These are phyloP conservation scores for Gymnarchus niloticus DNA, from an alignment of 2,113 vertebrate genomes.

Conservation along the genomic window DNA sequence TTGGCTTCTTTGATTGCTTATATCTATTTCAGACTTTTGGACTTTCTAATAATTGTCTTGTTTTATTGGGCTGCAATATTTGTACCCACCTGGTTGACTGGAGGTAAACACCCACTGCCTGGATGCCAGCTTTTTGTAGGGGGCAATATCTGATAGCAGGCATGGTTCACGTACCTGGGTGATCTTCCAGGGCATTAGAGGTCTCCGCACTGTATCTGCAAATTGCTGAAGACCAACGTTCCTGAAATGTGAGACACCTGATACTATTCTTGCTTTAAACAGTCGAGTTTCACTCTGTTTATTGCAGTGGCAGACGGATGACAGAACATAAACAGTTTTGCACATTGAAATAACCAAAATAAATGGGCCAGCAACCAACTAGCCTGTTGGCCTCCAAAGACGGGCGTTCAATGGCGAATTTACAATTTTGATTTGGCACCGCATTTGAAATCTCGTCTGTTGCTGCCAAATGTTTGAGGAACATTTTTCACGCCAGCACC, in stretches of 20 bases:
- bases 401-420: neutral
- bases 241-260: neutral
- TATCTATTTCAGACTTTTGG: too few species aligned
- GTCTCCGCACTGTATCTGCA: neutral
- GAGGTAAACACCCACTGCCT: neutral
- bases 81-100: neutral
- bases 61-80: too few species aligned
- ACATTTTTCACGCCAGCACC: neutral
- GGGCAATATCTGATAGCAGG: too few species aligned
- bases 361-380: slow-evolving; percentile 6
- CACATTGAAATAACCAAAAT: slow-evolving; percentile 1
- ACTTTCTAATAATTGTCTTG: too few species aligned
- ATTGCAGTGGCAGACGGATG: neutral
- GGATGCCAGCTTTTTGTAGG: neutral
- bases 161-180: neutral
- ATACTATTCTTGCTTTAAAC: neutral
- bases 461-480: neutral
- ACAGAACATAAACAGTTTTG: neutral
- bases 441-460: neutral
- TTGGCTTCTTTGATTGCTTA: too few species aligned
- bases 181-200: neutral
- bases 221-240: neutral
- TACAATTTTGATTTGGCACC: neutral
- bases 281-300: neutral
- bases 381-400: neutral